Conservation (phyloP, 2,113 vertebrate species). For the Coracopsis vasa region DNA sequence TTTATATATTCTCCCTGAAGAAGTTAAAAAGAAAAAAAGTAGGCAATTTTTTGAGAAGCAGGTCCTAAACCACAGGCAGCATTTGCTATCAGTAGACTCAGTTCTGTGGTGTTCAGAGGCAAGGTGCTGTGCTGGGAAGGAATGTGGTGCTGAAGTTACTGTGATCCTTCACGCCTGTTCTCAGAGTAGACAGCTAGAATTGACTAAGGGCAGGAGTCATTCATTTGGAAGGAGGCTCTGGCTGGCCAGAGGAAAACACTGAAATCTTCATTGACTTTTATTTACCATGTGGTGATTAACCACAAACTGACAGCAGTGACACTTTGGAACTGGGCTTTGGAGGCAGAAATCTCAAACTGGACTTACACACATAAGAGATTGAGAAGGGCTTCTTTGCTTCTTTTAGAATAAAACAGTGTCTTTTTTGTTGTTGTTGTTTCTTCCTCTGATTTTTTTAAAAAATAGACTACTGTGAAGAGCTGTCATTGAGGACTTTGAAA, state of each 20-base stretch:
- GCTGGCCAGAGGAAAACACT: not conserved
- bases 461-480: not conserved
- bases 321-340: not conserved
- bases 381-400: not conserved
- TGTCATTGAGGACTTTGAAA: not conserved
- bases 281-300: not conserved
- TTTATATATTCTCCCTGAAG: not conserved
- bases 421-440: not conserved
- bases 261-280: not conserved
- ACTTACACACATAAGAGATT: accelerated
- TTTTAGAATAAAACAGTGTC: not conserved
- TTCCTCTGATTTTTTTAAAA: not conserved
- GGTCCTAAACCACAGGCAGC: not conserved
- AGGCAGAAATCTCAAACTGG: not conserved
- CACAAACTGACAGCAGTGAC: not conserved
- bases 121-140: not conserved
- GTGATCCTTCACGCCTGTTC: not conserved
- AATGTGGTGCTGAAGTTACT: not conserved
- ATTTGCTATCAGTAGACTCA: not conserved
- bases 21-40: not conserved
- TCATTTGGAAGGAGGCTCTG: not conserved
- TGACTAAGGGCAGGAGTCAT: not conserved
- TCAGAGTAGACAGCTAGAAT: not conserved
- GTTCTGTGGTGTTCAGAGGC: not conserved
- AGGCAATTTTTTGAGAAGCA: not conserved